phyloP scores from a whole-genome alignment of 2,888 invertebrate species.

The Ophion ventricosus region DNA sequence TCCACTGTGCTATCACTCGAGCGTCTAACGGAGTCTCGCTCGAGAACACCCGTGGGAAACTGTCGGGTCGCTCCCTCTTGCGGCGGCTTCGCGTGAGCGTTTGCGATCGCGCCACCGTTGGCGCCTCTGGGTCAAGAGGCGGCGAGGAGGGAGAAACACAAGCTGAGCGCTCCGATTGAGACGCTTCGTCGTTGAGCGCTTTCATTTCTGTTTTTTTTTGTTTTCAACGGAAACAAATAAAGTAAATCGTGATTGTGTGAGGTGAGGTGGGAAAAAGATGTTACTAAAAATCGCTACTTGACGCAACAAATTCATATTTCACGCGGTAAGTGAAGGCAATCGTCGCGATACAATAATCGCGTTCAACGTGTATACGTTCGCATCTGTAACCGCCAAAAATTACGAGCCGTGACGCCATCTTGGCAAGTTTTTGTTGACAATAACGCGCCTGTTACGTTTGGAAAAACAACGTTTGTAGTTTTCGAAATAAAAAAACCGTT shows the following conservation, averaged over 20 bases:
- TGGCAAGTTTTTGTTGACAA: conserved; percentile 79
- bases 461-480: conserved; percentile 24
- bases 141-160: conserved; percentile 33
- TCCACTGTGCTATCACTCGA: neutral
- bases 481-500: conserved; percentile 13
- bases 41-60: neutral
- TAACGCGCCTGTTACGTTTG: conserved; percentile 65
- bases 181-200: conserved; percentile 44
- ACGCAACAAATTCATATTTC: conserved; percentile 50
- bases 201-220: conserved; percentile 29
- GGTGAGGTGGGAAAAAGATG: conserved; percentile 63
- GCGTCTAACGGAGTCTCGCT: neutral
- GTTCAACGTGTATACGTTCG: conserved; percentile 31
- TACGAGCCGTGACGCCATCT: conserved; percentile 79
- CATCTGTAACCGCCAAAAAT: conserved; percentile 79
- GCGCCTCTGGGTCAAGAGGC: neutral
- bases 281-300: conserved; percentile 63
- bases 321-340: conserved; percentile 61
- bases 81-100: neutral
- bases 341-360: neutral
- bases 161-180: conserved; percentile 42
- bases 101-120: neutral
- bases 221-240: conserved; percentile 31
- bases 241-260: conserved; percentile 45
- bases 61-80: neutral